phyloP scores from a whole-genome alignment of 2,113 vertebrate species.

The Zosterops borbonicus region DNA sequence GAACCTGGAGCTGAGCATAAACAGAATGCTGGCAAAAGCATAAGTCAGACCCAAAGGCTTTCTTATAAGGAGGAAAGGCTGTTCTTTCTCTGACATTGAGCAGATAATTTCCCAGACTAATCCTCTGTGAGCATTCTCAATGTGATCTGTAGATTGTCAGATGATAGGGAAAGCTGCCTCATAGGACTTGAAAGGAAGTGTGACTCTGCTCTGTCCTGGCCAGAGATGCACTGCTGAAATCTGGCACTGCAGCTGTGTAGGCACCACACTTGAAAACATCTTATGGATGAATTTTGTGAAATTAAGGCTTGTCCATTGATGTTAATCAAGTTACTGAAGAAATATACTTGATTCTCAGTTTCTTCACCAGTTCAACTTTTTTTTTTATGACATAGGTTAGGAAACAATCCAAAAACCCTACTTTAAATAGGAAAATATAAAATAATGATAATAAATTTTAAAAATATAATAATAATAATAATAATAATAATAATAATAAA shows the following conservation, averaged over 20 bases:
- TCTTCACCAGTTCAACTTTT: neutral
- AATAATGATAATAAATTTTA: neutral
- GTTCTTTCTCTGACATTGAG: neutral
- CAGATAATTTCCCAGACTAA: neutral
- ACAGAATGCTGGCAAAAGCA: neutral
- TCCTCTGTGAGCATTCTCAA: neutral
- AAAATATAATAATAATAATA: too few species aligned
- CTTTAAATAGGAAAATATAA: neutral
- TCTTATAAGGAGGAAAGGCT: neutral
- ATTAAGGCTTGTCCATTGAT: neutral
- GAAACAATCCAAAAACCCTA: neutral
- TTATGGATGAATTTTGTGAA: neutral
- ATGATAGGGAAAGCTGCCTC: neutral
- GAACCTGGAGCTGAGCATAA: neutral
- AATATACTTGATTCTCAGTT: neutral
- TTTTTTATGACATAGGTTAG: neutral
- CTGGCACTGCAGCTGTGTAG: neutral
- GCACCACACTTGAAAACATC: neutral
- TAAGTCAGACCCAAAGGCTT: neutral
- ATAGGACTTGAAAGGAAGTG: constrained; percentile 42
- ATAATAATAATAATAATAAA: too few species aligned
- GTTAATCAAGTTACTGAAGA: neutral
- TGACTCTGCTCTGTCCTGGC: neutral
- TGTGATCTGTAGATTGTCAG: constrained; percentile 30
- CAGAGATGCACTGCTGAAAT: neutral